These are phyloP conservation scores for Notothenia coriiceps DNA, from an alignment of 2,113 vertebrate species.

Conservation along the genomic window DNA sequence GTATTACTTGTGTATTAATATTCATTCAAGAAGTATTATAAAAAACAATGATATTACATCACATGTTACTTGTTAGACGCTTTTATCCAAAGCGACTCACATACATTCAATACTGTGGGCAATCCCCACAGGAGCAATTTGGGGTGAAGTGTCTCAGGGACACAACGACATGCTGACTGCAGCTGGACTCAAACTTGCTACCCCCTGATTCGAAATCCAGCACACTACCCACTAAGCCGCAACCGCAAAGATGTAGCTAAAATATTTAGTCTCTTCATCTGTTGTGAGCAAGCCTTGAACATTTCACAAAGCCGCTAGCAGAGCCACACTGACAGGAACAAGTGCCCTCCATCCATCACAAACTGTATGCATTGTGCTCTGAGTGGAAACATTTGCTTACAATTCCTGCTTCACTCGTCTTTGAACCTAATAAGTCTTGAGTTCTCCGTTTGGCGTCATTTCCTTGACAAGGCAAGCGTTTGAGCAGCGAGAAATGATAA, in stretches of 20 bases:
- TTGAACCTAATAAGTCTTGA: conserved; percentile 50
- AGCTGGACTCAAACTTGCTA: no score
- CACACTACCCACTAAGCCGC: no score
- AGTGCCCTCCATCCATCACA: conserved; percentile 59
- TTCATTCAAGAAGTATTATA: no score
- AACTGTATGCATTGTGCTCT: conserved; percentile 45
- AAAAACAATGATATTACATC: no score
- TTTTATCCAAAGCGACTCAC: no score
- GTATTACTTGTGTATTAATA: no score
- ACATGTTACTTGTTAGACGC: no score
- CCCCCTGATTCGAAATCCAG: no score
- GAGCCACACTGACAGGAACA: conserved; percentile 36
- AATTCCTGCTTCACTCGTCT: conserved; percentile 51
- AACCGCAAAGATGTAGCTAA: neutral
- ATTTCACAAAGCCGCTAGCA: conserved; percentile 36
- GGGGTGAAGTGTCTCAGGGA: no score
- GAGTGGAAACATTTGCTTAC: conserved; percentile 68
- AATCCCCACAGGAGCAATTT: no score
- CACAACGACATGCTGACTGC: no score
- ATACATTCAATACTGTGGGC: no score
- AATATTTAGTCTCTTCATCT: conserved; percentile 19
- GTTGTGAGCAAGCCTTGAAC: conserved; percentile 20
- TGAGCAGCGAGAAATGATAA: conserved; percentile 14
- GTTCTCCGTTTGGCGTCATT: conserved; percentile 31
- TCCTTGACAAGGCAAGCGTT: conserved; percentile 7